Base-by-base conservation (phyloP, 2,797 vertebrate genomes). In the Microctenopoma lineatum region DNA sequence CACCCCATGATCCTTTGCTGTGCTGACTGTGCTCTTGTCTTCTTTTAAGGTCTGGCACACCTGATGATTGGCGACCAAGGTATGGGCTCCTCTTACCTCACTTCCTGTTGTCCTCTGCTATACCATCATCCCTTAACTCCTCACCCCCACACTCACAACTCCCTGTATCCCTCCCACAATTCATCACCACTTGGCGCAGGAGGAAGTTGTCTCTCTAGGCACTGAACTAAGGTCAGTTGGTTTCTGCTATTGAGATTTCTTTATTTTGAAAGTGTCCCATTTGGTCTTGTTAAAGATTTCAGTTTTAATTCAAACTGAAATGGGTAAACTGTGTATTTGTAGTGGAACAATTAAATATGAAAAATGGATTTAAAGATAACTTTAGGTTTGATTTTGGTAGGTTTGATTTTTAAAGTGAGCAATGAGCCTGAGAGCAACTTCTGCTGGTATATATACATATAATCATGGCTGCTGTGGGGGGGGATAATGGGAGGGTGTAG, bases 61-160 rank as follows among this genome's bases (percentile, higher is more conserved):
- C 95, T 99, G 97, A 98, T 98, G 98, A 98, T 98, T 97, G 96
- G 97, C 96, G 96, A 99, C 95, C 97, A 98, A 99, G 98, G 97
- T 99, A 99, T 96, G 97, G 93, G 93, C 93, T 96, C 93, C 93
- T 91, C 92, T 90, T 91, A 87, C 84, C 74, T 91, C 88, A 89
- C 89, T 91, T 90, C 95, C 96, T 96, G 97, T 96, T 93, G 95
- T 96, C 96, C 90, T 94, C 94, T 95, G 94, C 94, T 94, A 15
- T 90, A 90, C 84, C 95, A 93, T 92, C 92, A 11, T 71, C 88
- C 85, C 89, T 82, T 87, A 87, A 94, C 92, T 84, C 68, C 77
- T 84, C 86, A 75, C 77, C 64, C 77, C 50, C 79, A 71, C 77
- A 70, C 67, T 76, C 84, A 81, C 83, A 69, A 62, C 79, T 77